Percentiles rank a stretch among this genome's conserved stretches.
These are phyloP conservation scores for Procambarus clarkii DNA, from an alignment of 1,140 invertebrate species.

Conservation along the genomic window DNA sequence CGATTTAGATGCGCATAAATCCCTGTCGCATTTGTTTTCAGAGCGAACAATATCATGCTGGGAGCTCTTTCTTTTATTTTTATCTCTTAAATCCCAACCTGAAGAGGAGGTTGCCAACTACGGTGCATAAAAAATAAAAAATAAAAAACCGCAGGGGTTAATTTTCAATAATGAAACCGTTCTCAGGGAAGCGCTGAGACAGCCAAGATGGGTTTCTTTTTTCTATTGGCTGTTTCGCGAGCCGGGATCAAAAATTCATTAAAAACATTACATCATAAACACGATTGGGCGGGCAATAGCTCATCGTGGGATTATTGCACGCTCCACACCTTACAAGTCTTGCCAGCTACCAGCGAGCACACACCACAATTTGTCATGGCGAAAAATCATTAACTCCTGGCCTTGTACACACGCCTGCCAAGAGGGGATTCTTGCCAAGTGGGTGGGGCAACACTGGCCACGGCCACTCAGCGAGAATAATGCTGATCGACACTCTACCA, in stretches of 20 bases:
- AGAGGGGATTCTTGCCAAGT: not conserved
- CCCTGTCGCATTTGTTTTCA: not conserved
- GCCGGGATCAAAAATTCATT: constrained; percentile 1
- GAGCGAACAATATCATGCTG: not conserved
- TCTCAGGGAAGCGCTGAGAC: not conserved
- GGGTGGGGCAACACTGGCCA: constrained; percentile 19
- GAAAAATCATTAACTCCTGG: constrained; percentile 34
- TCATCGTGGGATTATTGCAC: constrained; percentile 17
- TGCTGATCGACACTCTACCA: not conserved
- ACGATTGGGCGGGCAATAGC: not conserved
- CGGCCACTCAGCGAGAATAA: constrained; percentile 21
- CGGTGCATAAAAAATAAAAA: not conserved
- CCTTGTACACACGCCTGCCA: constrained; percentile 28
- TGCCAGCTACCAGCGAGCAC: constrained; percentile 1
- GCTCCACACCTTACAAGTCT: constrained; percentile 7
- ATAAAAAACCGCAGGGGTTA: no score
- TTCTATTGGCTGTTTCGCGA: no score
- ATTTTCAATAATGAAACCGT: not conserved
- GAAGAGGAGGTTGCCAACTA: not conserved
- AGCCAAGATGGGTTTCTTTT: no score
- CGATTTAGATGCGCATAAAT: constrained; percentile 6
- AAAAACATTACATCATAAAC: constrained; percentile 5
- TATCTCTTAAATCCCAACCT: not conserved
- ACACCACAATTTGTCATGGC: constrained; percentile 47
- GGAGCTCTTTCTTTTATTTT: not conserved